These are phyloP conservation scores for Phalacrocorax pelagicus DNA, from an alignment of 2,113 vertebrate genomes.

Conservation along the genomic window DNA sequence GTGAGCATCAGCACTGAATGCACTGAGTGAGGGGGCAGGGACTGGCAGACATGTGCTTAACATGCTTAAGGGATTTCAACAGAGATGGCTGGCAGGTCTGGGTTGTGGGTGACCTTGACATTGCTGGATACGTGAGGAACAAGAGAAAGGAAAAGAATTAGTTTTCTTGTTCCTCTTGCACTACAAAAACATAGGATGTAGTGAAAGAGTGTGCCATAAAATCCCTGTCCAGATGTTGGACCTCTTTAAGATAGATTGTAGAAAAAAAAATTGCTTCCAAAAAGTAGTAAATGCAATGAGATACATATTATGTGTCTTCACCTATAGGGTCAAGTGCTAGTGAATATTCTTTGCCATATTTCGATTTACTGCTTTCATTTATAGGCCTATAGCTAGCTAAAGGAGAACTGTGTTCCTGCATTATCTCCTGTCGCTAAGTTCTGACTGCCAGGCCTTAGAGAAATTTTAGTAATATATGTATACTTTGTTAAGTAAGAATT, in stretches of 20 bases:
- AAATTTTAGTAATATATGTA: background rate
- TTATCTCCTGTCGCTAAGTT: background rate
- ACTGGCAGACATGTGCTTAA: background rate
- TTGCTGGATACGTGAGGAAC: background rate
- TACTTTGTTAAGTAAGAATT: background rate
- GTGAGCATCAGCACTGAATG: background rate
- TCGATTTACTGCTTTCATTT: background rate
- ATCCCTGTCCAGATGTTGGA: background rate
- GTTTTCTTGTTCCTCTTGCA: background rate
- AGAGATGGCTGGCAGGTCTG: background rate
- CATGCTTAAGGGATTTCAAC: background rate
- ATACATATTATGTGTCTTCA: fast-evolving
- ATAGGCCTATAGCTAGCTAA: background rate
- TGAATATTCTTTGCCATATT: background rate
- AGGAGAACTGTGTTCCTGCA: background rate
- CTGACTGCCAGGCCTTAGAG: background rate
- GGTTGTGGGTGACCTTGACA: background rate
- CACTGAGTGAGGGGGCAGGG: fast-evolving
- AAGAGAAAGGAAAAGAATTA: background rate
- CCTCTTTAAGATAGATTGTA: background rate
- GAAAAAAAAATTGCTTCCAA: background rate
- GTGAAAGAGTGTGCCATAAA: background rate
- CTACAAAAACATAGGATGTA: background rate
- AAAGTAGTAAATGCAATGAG: background rate
- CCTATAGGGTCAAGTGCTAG: background rate